These are phyloP conservation scores for Tapirus indicus DNA, from an alignment of 2,797 vertebrate species.

Conservation along the genomic window DNA sequence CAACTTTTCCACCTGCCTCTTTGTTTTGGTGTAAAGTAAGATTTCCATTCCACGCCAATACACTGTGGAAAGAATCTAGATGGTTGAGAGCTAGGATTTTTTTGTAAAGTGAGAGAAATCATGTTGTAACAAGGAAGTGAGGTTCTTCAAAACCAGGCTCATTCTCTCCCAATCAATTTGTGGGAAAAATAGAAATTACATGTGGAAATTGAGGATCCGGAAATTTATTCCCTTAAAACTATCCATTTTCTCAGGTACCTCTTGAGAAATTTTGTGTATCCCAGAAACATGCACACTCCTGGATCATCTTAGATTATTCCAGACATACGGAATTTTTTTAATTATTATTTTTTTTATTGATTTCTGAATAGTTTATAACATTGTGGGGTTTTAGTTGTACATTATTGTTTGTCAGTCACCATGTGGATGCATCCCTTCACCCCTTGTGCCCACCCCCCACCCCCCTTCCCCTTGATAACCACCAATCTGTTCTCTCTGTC, in stretches of 20 bases:
- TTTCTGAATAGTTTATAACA: too few relatives aligned
- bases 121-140: neutral
- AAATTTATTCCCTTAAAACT: conserved; percentile 18
- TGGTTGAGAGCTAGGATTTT: neutral
- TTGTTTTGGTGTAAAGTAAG: neutral
- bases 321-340: neutral
- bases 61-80: neutral
- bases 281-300: neutral
- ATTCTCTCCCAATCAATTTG: neutral
- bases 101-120: neutral
- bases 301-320: neutral
- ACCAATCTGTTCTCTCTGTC: too few relatives aligned
- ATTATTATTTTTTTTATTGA: too few relatives aligned
- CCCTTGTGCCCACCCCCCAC: too few relatives aligned
- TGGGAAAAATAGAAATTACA: neutral
- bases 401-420: too few relatives aligned
- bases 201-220: neutral
- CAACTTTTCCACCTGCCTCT: neutral
- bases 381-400: too few relatives aligned
- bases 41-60: neutral
- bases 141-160: neutral
- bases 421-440: too few relatives aligned
- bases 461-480: too few relatives aligned
- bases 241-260: neutral
- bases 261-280: neutral